Evolutionary conservation across 2,797 vertebrate species (phyloP).

Genomic region (Thaleichthys pacificus): DNA sequence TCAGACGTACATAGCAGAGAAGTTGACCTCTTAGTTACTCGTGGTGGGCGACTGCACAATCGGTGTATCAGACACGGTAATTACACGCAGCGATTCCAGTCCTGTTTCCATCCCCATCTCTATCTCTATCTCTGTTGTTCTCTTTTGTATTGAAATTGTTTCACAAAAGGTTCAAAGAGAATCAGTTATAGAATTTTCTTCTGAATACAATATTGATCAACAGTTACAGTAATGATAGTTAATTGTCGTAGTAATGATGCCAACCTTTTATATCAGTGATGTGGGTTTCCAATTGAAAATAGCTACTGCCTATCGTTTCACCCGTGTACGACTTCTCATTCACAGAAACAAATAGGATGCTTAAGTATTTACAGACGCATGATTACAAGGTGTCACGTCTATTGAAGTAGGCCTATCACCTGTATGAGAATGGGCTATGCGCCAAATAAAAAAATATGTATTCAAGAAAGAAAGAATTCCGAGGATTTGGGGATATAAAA

Average conservation of each 20-base stretch:
- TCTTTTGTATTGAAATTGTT: too few relatives aligned
- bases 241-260: background rate
- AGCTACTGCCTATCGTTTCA: background rate
- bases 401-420: constrained; percentile 37
- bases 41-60: background rate
- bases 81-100: too few relatives aligned
- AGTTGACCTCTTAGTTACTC: background rate
- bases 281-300: background rate
- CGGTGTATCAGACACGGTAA: background rate
- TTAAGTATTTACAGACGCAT: background rate
- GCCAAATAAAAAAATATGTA: background rate
- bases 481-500: background rate
- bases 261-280: background rate
- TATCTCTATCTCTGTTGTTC: too few relatives aligned
- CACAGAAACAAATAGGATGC: background rate
- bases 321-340: background rate
- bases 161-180: background rate
- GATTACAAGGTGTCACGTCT: constrained; percentile 37
- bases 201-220: background rate
- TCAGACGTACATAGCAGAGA: background rate
- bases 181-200: background rate
- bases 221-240: background rate
- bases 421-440: constrained; percentile 29
- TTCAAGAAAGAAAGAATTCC: constrained; percentile 8
- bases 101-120: too few relatives aligned